These are phyloP conservation scores for Chamaea fasciata DNA, from an alignment of 2,113 vertebrate genomes.

Conservation along the genomic window DNA sequence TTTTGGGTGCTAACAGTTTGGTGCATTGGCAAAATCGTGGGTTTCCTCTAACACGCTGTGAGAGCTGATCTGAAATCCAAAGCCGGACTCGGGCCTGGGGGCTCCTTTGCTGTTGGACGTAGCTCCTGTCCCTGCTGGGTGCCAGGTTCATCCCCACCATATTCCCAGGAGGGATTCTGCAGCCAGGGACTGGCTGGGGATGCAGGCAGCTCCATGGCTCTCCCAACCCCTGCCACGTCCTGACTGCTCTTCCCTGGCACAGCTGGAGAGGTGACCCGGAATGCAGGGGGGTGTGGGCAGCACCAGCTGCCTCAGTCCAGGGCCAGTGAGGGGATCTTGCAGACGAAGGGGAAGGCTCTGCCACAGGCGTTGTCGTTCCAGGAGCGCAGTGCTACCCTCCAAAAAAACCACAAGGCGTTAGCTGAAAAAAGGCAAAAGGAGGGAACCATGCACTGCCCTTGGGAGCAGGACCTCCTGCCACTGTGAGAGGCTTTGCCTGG, in stretches of 20 bases:
- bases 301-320: conserved; percentile 14
- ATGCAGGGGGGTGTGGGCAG: background rate
- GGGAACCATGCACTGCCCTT: accelerated
- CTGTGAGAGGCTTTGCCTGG: background rate
- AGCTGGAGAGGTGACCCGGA: background rate
- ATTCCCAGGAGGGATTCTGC: background rate
- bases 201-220: background rate
- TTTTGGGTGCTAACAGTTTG: background rate
- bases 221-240: accelerated
- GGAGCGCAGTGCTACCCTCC: conserved; percentile 73
- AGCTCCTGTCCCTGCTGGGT: background rate
- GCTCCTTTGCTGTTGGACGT: background rate
- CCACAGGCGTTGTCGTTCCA: conserved; percentile 81
- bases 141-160: accelerated
- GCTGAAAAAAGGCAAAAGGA: background rate
- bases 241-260: background rate
- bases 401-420: background rate
- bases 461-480: background rate
- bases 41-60: background rate
- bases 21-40: background rate
- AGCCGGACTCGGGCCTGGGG: background rate
- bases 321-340: conserved; percentile 76
- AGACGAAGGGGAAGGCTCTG: conserved; percentile 80
- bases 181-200: background rate
- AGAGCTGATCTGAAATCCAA: background rate